Percentiles rank a stretch among this genome's conserved stretches.
Evolutionary conservation across 1,140 invertebrate species (phyloP).

Genomic region (Telenomus remus): DNA sequence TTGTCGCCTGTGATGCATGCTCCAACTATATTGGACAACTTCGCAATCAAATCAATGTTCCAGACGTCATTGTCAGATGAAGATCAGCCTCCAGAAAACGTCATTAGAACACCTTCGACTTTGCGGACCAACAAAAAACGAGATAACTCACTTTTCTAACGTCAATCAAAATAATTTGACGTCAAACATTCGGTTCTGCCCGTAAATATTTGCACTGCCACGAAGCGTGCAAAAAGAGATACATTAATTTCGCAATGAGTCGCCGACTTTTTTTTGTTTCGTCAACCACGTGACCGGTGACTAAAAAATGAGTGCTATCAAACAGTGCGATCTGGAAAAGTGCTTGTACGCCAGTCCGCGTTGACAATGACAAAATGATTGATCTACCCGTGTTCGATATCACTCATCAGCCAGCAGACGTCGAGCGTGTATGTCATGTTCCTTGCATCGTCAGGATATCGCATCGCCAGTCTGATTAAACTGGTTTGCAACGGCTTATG

Average conservation of each 20-base stretch:
- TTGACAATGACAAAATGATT: constrained; percentile 59
- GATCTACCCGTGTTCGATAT: constrained; percentile 51
- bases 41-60: not conserved
- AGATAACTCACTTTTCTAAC: too few relatives aligned
- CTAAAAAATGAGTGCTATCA: constrained; percentile 49
- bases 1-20: not conserved
- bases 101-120: too few relatives aligned
- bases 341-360: constrained; percentile 51
- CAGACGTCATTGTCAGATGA: too few relatives aligned
- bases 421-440: constrained; percentile 43
- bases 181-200: too few relatives aligned
- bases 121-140: too few relatives aligned
- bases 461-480: constrained; percentile 45
- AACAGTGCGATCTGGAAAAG: constrained; percentile 51
- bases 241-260: constrained; percentile 6
- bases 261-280: constrained; percentile 18
- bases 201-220: too few relatives aligned
- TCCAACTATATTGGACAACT: not conserved
- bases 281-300: constrained; percentile 7
- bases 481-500: constrained; percentile 41
- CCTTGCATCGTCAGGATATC: constrained; percentile 41
- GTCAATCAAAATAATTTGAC: too few relatives aligned
- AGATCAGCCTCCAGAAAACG: too few relatives aligned
- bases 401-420: constrained; percentile 49
- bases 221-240: too few relatives aligned